Evolutionary conservation across 2,888 invertebrate genomes (phyloP), one percentile per base, ranked within the genome.

Genomic region (Thymelicus lineola): DNA sequence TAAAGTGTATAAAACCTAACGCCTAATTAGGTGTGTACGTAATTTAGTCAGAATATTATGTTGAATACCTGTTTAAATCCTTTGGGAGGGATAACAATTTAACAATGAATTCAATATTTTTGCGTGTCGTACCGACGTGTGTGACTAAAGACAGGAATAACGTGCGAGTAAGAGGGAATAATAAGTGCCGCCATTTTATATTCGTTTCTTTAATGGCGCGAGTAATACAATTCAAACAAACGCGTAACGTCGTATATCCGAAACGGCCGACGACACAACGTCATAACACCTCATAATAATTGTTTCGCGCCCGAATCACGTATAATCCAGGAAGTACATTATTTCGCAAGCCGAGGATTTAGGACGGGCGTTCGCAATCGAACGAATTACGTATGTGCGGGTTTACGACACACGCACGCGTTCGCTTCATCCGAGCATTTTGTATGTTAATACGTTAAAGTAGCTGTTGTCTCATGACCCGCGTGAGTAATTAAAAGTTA

Each of bases 281-380:
- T 59, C 66, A 66, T 66, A 65, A 66, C 59, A 36, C 36, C 17
- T 66, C 36, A 60, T 45, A 61, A 61, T 45, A 55, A 61, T 55
- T 17, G 55, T 53, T 67, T 28, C 45, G 17, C 55, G 61, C 55
- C 59, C 59, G 17, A 68, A 55, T 55, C 53, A 67, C 67, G 67
- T 67, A 59, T 59, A 38, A 55, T 68, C 55, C 67, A 68, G 67
- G 67, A 68, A 68, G 67, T 55, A 1, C 58, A 35, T 69, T 65
- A 68, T 77, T 76, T 76, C 71, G 75, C 69, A 75, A 76, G 60
- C 58, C 42, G 66, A 74, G 63, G 74, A 75, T 75, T 76, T 73
- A 69, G 76, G 68, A 70, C 75, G 71, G 68, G 55, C 60, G 66
- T 61, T 71, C 58, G 73, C 73, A 71, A 73, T 73, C 75, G 61